phyloP scores from a whole-genome alignment of 2,797 vertebrate species.

The Dicrostonyx torquatus region DNA sequence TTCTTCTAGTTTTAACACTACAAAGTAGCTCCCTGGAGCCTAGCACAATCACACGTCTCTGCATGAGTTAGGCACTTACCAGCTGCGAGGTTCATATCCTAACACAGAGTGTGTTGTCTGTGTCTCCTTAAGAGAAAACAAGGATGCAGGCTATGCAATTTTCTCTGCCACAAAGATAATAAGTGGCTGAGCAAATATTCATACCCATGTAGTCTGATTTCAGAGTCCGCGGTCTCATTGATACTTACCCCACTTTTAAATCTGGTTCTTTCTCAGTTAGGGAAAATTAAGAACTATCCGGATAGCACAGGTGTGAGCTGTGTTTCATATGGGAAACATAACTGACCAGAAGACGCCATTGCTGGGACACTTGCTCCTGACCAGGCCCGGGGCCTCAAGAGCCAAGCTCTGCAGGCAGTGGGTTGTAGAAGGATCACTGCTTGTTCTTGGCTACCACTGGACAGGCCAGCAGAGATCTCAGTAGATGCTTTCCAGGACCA shows the following conservation, averaged over 20 bases:
- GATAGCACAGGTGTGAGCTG: background rate
- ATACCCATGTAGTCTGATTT: background rate
- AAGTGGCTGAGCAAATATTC: background rate
- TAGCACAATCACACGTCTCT: too few relatives aligned
- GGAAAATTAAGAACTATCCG: background rate
- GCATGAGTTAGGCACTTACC: background rate
- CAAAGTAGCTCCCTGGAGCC: too few relatives aligned
- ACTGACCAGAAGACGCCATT: background rate
- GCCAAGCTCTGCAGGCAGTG: background rate
- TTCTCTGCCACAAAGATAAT: background rate
- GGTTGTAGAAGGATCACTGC: background rate
- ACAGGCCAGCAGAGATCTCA: background rate
- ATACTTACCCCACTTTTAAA: rapidly evolving
- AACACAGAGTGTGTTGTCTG: background rate
- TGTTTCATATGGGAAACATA: background rate
- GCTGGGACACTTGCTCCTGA: background rate
- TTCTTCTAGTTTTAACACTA: background rate
- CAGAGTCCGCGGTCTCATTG: background rate
- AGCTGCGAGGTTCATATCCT: background rate
- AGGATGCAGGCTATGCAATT: background rate
- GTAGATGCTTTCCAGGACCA: background rate
- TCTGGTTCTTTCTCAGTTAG: background rate
- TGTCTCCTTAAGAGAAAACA: background rate
- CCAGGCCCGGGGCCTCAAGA: background rate
- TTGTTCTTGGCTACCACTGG: background rate